Evolutionary conservation across 2,888 invertebrate species (phyloP).

Genomic region (Macrosoma leucophasiata): DNA sequence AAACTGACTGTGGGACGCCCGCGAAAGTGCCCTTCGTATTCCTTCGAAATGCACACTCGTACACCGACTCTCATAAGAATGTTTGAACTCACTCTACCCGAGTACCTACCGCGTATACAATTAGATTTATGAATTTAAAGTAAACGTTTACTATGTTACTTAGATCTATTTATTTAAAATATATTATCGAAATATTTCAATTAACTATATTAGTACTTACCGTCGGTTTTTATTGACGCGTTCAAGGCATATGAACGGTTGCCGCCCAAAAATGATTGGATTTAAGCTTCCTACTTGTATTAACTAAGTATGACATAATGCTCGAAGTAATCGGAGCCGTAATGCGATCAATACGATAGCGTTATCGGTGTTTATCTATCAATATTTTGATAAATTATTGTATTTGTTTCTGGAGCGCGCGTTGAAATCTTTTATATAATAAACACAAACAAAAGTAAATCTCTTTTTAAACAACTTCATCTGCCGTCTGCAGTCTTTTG

Average conservation of each 20-base stretch:
- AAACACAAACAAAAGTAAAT: constrained; percentile 9
- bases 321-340: constrained; percentile 34
- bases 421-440: constrained; percentile 66
- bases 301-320: constrained; percentile 40
- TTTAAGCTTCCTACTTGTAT: no score
- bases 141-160: no score
- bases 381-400: constrained; percentile 43
- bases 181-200: no score
- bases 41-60: constrained; percentile 43
- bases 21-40: constrained; percentile 61
- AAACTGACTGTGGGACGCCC: constrained; percentile 49
- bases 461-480: no score
- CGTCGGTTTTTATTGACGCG: no score
- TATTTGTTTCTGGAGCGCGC: constrained; percentile 45
- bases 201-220: no score
- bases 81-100: background rate
- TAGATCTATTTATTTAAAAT: no score
- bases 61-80: constrained; percentile 41
- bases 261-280: constrained; percentile 44
- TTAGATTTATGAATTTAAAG: no score
- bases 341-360: constrained; percentile 55
- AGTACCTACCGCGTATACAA: no score
- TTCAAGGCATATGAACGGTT: no score
- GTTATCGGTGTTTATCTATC: constrained; percentile 52
- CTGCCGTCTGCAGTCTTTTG: no score